A percentile compares a stretch with the other conserved stretches of the same genome.
These are phyloP conservation scores for Proteles cristata DNA, from an alignment of 2,113 vertebrate species.

Conservation along the genomic window DNA sequence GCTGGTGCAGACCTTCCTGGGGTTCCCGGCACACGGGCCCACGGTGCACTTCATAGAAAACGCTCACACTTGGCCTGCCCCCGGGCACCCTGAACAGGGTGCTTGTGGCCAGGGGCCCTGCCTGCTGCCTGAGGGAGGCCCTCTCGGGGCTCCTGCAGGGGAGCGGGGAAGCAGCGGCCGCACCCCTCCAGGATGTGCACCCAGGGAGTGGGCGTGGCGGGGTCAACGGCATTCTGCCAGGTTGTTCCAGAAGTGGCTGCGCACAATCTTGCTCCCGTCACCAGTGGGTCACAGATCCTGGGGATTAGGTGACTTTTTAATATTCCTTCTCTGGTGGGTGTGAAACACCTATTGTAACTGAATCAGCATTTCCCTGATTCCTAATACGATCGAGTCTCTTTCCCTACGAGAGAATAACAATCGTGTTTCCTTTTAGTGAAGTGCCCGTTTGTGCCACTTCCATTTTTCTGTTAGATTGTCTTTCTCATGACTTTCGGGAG, in stretches of 20 bases:
- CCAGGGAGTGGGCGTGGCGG: not conserved
- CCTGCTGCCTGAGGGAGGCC: not conserved
- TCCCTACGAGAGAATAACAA: not conserved
- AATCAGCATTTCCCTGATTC: too few relatives aligned
- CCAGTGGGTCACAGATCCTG: not conserved
- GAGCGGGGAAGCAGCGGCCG: too few relatives aligned
- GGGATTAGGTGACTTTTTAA: not conserved
- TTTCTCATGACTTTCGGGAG: not conserved
- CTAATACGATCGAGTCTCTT: fast-evolving
- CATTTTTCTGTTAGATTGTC: not conserved
- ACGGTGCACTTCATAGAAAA: too few relatives aligned
- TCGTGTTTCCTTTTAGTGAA: not conserved
- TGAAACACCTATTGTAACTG: not conserved
- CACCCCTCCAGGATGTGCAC: not conserved
- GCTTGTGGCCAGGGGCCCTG: not conserved
- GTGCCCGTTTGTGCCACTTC: fast-evolving
- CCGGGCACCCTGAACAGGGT: fast-evolving
- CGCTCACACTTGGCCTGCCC: not conserved
- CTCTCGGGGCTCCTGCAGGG: not conserved
- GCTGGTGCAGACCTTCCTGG: not conserved
- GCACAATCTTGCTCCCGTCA: not conserved
- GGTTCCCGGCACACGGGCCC: not conserved
- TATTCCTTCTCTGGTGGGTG: not conserved
- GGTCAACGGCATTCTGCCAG: not conserved
- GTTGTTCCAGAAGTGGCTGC: not conserved